phyloP scores from a whole-genome alignment of 2,888 invertebrate genomes.

The Leptinotarsa peninsularis region DNA sequence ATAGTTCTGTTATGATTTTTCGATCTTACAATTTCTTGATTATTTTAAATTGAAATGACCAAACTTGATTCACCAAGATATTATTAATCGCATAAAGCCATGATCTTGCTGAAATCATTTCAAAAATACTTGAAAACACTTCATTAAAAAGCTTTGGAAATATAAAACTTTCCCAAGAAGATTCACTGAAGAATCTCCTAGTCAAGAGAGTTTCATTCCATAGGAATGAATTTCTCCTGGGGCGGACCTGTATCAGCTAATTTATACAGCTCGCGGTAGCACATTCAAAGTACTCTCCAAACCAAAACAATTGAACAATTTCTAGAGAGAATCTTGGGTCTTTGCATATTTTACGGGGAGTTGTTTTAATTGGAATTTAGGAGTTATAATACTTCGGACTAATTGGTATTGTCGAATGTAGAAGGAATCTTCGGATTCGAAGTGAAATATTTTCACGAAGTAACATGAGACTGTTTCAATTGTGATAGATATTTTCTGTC shows the following conservation, averaged over 20 bases:
- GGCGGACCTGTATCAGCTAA: conserved; percentile 9
- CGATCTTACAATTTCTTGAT: too few relatives aligned
- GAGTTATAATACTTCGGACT: conserved; percentile 16
- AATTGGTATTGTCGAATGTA: conserved; percentile 18
- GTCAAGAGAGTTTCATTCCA: background rate
- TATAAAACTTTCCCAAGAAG: too few relatives aligned
- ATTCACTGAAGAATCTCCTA: background rate
- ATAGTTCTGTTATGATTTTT: too few relatives aligned
- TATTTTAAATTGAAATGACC: too few relatives aligned
- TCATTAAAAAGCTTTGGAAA: too few relatives aligned
- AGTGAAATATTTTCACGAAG: background rate
- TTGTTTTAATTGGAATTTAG: conserved; percentile 15
- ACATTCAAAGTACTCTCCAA: conserved; percentile 2
- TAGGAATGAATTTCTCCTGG: background rate
- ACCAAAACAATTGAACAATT: conserved; percentile 19
- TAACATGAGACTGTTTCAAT: background rate
- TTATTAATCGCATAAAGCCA: too few relatives aligned
- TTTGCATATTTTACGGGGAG: conserved; percentile 12
- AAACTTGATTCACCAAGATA: too few relatives aligned
- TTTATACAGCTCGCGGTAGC: conserved; percentile 12
- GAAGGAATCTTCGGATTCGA: background rate
- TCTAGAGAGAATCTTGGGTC: conserved; percentile 15
- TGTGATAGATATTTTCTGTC: background rate
- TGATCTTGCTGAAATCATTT: too few relatives aligned
- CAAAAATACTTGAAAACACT: too few relatives aligned